A percentile compares a stretch with the other conserved stretches of the same genome.
Conservation (phyloP, 2,888 invertebrate genomes). For the Liodrosophila aerea region DNA sequence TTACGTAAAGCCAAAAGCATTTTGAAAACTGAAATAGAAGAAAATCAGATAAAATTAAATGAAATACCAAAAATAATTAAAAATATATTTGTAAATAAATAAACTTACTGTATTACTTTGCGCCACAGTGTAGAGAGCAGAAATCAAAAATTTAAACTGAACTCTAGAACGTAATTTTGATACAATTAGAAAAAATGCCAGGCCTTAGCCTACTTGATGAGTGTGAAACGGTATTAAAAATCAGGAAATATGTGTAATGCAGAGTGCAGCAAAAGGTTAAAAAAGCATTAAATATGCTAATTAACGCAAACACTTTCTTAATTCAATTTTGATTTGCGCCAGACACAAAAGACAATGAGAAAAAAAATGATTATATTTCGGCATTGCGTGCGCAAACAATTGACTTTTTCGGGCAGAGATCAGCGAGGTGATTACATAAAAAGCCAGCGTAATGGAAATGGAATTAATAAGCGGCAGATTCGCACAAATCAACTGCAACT, state of each 20-base stretch:
- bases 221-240: neutral
- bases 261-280: slow-evolving; percentile 50
- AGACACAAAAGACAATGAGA: slow-evolving; percentile 44
- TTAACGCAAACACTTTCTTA: slow-evolving; percentile 42
- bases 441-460: slow-evolving; percentile 24
- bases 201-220: no score
- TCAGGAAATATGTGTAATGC: slow-evolving; percentile 56
- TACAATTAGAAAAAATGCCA: no score
- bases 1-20: no score
- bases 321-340: slow-evolving; percentile 30
- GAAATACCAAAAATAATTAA: no score
- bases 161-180: no score
- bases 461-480: slow-evolving; percentile 23
- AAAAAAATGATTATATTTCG: slow-evolving; percentile 48
- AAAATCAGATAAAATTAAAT: no score
- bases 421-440: slow-evolving; percentile 45
- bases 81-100: no score
- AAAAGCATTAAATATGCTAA: slow-evolving; percentile 64
- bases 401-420: slow-evolving; percentile 47
- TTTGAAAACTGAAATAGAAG: no score
- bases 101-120: no score
- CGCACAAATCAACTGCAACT: slow-evolving; percentile 20
- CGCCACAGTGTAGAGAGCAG: no score
- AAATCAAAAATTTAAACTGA: no score
- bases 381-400: slow-evolving; percentile 67